These are phyloP conservation scores for Phrixothrix hirtus DNA, from an alignment of 2,888 invertebrate species.

Conservation along the genomic window DNA sequence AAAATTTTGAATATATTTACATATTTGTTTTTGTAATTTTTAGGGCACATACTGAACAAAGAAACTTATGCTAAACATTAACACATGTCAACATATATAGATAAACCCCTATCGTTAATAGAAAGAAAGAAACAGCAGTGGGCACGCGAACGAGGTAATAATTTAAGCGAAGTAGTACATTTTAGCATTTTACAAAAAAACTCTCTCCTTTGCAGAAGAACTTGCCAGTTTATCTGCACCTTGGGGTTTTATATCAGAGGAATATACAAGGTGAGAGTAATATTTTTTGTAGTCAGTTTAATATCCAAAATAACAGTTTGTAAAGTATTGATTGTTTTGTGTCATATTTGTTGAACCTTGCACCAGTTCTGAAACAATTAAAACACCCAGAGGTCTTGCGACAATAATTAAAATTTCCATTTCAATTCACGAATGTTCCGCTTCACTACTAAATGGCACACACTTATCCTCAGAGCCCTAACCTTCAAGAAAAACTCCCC, in stretches of 20 bases:
- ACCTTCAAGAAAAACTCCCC: conserved; percentile 22
- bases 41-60: no score
- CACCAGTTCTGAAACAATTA: conserved; percentile 5
- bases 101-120: conserved; percentile 64
- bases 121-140: conserved; percentile 91
- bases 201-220: conserved; percentile 67
- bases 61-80: no score
- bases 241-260: conserved; percentile 61
- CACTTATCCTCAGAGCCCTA: conserved; percentile 15
- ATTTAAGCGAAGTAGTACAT: not conserved
- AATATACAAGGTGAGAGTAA: conserved; percentile 25
- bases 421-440: conserved; percentile 16
- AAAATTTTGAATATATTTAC: no score
- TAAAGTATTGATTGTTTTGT: not conserved
- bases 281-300: no score
- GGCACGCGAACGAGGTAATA: conserved; percentile 86
- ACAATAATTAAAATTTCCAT: conserved; percentile 14
- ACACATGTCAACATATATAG: conserved; percentile 45
- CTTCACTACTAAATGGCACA: conserved; percentile 19
- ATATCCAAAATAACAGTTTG: conserved; percentile 17
- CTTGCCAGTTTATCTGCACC: conserved; percentile 77
- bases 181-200: not conserved
- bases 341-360: conserved; percentile 9
- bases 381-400: not conserved
- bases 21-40: no score